These are phyloP conservation scores for Pantherophis vulpinus DNA, from an alignment of 2,797 vertebrate genomes.

Conservation along the genomic window DNA sequence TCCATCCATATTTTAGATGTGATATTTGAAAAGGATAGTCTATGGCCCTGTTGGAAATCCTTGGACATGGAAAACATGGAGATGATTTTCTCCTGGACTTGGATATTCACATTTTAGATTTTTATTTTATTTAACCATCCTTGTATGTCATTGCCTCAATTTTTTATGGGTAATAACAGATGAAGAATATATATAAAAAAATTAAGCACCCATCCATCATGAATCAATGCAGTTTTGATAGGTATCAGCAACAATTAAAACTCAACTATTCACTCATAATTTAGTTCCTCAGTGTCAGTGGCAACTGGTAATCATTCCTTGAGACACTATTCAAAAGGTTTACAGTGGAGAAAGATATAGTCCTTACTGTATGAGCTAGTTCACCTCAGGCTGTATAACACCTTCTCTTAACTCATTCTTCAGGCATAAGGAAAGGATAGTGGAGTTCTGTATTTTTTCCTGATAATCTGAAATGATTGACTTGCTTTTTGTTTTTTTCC, in stretches of 20 bases:
- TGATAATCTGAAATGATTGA: neutral
- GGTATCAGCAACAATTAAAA: neutral
- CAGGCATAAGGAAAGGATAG: neutral
- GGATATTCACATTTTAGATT: neutral
- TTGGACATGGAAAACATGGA: neutral
- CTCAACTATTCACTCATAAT: neutral
- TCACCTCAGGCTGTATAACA: neutral
- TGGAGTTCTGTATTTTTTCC: neutral
- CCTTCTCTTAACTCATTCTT: neutral
- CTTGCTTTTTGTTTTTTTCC: neutral
- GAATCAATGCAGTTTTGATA: neutral
- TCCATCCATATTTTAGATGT: neutral
- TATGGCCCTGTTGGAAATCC: neutral
- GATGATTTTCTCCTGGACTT: neutral
- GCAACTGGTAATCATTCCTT: neutral
- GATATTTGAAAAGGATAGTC: neutral
- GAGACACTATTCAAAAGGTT: neutral
- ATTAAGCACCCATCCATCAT: neutral
- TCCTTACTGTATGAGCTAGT: neutral
- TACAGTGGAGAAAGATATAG: neutral
- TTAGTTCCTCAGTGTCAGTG: neutral
- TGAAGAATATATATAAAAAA: neutral
- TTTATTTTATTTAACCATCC: neutral
- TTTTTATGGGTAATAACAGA: neutral
- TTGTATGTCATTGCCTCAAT: neutral